Evolutionary conservation across 2,797 vertebrate species (phyloP).

Genomic region (Mus minutoides): DNA sequence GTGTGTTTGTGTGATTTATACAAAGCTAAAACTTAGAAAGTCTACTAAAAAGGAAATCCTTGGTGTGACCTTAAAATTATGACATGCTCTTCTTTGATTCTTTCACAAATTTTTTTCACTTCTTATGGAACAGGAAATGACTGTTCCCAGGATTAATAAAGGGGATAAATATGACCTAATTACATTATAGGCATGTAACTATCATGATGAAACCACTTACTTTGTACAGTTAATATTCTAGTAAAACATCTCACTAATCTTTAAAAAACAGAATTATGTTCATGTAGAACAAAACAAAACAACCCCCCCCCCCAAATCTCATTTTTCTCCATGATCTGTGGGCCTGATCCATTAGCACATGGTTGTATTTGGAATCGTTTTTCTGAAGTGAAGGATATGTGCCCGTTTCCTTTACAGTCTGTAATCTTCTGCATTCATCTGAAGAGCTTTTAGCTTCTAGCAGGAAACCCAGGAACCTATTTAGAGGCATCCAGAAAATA

Average conservation of each 20-base stretch:
- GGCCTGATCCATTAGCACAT: neutral
- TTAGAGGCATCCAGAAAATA: slow-evolving; percentile 14
- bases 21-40: slow-evolving; percentile 19
- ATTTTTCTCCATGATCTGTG: neutral
- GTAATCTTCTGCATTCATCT: slow-evolving; percentile 15
- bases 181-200: neutral
- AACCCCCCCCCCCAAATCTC: neutral
- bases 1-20: neutral
- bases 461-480: slow-evolving; percentile 21
- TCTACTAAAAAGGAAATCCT: neutral
- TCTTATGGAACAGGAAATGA: neutral
- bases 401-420: neutral
- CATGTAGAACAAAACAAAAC: neutral
- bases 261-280: neutral
- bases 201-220: neutral
- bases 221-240: neutral
- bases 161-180: neutral
- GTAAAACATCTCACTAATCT: neutral
- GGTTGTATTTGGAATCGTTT: slow-evolving; percentile 25
- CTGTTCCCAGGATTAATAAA: neutral
- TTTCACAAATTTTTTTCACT: slow-evolving; percentile 13
- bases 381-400: slow-evolving; percentile 37
- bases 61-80: slow-evolving; percentile 17
- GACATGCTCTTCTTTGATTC: slow-evolving; percentile 1
- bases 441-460: slow-evolving; percentile 22